Percentiles rank a stretch among this genome's conserved stretches.
phyloP scores from a whole-genome alignment of 2,113 vertebrate species.

The Apodemus sylvaticus region DNA sequence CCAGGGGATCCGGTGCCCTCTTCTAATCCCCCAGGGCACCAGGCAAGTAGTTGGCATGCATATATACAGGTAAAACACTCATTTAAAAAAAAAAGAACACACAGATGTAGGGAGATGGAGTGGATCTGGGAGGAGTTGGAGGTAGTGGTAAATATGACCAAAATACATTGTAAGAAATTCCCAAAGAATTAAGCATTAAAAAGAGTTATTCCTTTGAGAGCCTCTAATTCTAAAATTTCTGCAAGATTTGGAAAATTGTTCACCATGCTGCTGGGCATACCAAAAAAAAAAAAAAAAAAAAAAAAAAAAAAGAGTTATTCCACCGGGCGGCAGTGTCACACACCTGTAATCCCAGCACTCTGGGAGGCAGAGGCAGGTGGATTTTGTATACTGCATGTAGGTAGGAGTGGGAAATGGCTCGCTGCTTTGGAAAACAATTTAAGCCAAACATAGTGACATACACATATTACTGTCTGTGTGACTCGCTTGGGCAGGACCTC shows the following conservation, averaged over 20 bases:
- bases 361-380: no score
- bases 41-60: not conserved
- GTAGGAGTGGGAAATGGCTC: not conserved
- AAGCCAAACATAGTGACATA: not conserved
- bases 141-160: not conserved
- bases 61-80: not conserved
- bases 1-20: not conserved
- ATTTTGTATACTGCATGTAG: not conserved
- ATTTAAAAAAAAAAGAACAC: not conserved
- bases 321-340: no score
- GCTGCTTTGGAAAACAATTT: not conserved
- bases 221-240: not conserved
- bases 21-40: not conserved
- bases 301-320: no score
- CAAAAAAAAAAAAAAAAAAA: no score
- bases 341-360: no score
- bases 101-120: not conserved
- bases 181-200: not conserved
- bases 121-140: not conserved
- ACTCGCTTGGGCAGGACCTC: no score
- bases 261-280: no score
- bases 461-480: no score
- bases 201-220: not conserved
- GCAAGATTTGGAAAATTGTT: not conserved
- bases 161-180: not conserved